Evolutionary conservation across 2,113 vertebrate genomes (phyloP).

Genomic region (Diphyllodes magnificus): DNA sequence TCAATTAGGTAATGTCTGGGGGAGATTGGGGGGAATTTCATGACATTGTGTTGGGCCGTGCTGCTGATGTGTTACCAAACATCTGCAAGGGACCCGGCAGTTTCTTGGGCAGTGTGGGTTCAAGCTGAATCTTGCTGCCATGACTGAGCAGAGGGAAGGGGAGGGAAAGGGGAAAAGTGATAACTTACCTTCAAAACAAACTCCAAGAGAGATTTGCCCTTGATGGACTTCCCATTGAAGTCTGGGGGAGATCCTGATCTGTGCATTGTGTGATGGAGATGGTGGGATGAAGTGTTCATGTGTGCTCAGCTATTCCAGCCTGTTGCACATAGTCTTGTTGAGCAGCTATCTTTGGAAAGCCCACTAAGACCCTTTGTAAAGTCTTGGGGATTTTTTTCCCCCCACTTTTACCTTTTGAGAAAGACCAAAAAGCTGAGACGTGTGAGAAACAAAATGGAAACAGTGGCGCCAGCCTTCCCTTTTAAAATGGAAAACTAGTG

Average conservation of each 20-base stretch:
- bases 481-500: background rate
- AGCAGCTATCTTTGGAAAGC: background rate
- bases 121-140: accelerated
- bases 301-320: background rate
- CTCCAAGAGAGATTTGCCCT: background rate
- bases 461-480: background rate
- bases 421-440: background rate
- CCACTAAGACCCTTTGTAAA: background rate
- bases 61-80: conserved; percentile 57
- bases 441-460: background rate
- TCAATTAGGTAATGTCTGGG: conserved; percentile 82
- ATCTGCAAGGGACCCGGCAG: conserved; percentile 4
- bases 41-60: conserved; percentile 20
- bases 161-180: background rate
- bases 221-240: background rate
- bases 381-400: background rate
- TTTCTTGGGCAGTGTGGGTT: background rate
- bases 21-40: conserved; percentile 60
- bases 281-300: accelerated
- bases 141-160: background rate
- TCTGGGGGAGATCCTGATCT: background rate
- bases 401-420: background rate
- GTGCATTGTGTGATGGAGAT: accelerated
- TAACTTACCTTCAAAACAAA: background rate
- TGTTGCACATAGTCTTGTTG: background rate